Evolutionary conservation across 2,113 vertebrate genomes (phyloP), one percentile per base, ranked within the genome.

Genomic region (Synodontis membranacea): DNA sequence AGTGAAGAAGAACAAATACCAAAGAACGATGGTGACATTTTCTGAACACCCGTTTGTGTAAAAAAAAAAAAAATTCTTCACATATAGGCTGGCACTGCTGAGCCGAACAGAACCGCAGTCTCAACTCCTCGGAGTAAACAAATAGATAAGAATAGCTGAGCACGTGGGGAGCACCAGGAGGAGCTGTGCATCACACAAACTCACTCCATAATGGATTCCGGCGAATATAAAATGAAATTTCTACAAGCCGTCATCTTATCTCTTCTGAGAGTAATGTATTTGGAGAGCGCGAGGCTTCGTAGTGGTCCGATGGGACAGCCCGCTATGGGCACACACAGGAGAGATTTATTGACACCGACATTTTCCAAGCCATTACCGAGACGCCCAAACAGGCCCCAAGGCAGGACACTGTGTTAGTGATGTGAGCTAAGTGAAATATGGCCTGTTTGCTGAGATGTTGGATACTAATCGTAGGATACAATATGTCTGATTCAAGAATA

Each of bases 311-410:
- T 76, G 58, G 89, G 87, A 92, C 86, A 80, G 90, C 91, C 86
- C 86, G 86, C 80, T 86, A 72, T 86, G 60, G 84, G 86, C 74
- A 52, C 90, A 87, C 64, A 44, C 64, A 84, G 89, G 89, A 89
- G 86, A 91, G 91, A 93, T 91, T 88, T 92, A 94, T 93, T 44
- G 91, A 92, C 90, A 86, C 70, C 79, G 90, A 93, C 91, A 68
- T 92, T 92, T 93, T 92, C 88, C 88, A 80, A 88, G 84, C 83
- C 91, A 93, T 93, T 93, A 92, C 86, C 84, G 9, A 80, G 75
- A 72, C 21, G 48, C 84, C 89, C 84, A 91, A 91, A 92, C 86
- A 90, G 90, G 87, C 91, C 89, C 64, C 72, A 64, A 87, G 91
- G 91, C 88, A 52, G 90, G 78, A 89, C 87, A 89, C 88, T 84